phyloP scores from a whole-genome alignment of 2,113 vertebrate genomes.

The Antigone vipio region DNA sequence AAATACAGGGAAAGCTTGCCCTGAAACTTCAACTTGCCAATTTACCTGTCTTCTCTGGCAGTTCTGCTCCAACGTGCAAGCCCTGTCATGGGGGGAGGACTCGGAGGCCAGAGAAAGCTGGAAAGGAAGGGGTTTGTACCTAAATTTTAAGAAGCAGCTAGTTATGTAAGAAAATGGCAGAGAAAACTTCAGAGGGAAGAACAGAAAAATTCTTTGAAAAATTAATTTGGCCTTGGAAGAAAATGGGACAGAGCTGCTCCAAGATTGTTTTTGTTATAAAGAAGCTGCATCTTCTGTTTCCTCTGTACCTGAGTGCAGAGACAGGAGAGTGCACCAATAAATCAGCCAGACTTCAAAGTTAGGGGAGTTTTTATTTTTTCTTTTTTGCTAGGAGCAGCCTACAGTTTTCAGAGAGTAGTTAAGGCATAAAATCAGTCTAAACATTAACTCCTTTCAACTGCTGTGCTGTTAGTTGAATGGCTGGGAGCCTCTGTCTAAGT shows the following conservation, averaged over 20 bases:
- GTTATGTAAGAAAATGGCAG: neutral
- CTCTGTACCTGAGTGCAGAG: rapidly evolving
- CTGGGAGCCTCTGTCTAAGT: neutral
- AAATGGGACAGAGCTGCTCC: conserved; percentile 17
- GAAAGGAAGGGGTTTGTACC: neutral
- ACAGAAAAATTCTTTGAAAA: conserved; percentile 13
- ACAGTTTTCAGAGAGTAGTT: neutral
- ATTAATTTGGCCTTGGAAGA: conserved; percentile 24
- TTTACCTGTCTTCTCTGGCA: neutral
- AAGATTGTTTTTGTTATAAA: neutral
- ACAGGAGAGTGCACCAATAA: neutral
- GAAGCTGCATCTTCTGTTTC: neutral
- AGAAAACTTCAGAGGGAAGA: neutral
- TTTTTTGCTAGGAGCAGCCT: neutral
- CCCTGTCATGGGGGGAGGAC: neutral
- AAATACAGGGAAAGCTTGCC: neutral
- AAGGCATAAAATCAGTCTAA: neutral
- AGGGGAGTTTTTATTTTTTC: neutral
- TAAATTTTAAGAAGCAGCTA: neutral
- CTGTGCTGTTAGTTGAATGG: neutral
- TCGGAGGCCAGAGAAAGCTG: neutral
- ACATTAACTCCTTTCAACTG: neutral
- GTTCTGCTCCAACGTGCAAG: neutral
- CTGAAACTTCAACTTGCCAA: neutral
- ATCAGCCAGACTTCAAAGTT: neutral